phyloP scores from a whole-genome alignment of 1,140 invertebrate genomes.

The Bactericera cockerelli region DNA sequence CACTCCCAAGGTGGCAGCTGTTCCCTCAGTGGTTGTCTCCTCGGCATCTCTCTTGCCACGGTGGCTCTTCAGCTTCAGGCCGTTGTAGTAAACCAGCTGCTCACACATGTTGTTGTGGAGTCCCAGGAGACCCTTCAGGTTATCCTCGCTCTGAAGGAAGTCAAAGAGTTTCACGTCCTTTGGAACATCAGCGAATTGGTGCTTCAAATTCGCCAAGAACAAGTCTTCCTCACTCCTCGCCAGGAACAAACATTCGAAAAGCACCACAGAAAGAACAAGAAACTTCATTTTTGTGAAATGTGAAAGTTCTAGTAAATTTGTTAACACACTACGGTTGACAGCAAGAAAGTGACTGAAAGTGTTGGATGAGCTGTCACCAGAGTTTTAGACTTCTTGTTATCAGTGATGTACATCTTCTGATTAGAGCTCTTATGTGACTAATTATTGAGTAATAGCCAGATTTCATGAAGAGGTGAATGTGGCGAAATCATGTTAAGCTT shows the following conservation, averaged over 20 bases:
- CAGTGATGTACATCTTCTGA: too few species aligned
- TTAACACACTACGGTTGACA: too few species aligned
- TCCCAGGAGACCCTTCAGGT: background rate
- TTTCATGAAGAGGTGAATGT: too few species aligned
- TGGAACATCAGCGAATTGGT: constrained; percentile 1
- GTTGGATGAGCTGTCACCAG: too few species aligned
- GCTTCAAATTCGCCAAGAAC: background rate
- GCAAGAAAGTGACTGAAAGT: too few species aligned
- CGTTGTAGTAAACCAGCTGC: background rate
- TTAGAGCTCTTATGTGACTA: too few species aligned
- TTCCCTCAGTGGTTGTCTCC: background rate
- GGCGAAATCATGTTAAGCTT: too few species aligned
- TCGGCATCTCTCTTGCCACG: constrained; percentile 1
- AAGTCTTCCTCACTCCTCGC: background rate
- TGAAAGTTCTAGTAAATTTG: too few species aligned
- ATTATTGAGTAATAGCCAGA: too few species aligned
- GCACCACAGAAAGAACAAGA: background rate
- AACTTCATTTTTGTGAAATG: background rate
- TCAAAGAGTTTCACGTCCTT: constrained; percentile 2
- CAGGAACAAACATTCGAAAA: background rate
- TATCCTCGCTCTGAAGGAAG: background rate
- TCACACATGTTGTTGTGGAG: constrained; percentile 1
- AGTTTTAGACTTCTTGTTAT: too few species aligned
- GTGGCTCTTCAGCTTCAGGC: background rate
- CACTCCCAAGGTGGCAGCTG: background rate